A percentile compares a stretch with the other conserved stretches of the same genome.
Evolutionary conservation across 2,797 vertebrate genomes (phyloP).

Genomic region (Eurystomus glaucurus): DNA sequence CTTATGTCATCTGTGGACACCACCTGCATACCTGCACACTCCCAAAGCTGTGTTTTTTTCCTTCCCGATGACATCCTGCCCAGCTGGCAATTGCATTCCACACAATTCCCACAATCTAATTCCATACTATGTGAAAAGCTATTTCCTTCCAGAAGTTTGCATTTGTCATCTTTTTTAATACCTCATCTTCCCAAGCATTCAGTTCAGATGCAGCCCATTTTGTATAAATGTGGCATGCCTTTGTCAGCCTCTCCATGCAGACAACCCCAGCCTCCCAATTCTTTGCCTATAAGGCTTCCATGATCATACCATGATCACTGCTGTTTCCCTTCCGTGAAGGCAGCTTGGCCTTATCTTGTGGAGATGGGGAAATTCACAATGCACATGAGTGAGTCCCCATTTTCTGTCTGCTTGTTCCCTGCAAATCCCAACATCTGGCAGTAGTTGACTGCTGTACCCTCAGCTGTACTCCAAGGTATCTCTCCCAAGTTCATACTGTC

Average conservation of each 20-base stretch:
- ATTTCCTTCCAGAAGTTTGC: not conserved
- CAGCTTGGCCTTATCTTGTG: not conserved
- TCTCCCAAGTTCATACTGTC: not conserved
- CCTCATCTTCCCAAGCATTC: not conserved
- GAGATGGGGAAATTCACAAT: not conserved
- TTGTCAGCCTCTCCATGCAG: not conserved
- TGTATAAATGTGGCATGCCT: not conserved
- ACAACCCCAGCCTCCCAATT: not conserved
- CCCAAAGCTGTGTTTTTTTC: not conserved
- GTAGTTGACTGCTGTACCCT: not conserved
- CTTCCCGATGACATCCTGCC: not conserved
- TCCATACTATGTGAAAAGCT: not conserved
- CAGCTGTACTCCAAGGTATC: not conserved
- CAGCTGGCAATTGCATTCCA: not conserved
- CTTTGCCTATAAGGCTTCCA: not conserved
- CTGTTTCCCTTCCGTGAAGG: not conserved
- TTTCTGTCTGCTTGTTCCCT: not conserved
- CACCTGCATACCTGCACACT: not conserved
- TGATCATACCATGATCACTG: fast-evolving
- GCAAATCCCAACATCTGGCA: not conserved
- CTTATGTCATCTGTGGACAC: not conserved
- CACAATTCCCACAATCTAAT: not conserved
- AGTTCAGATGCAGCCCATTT: not conserved
- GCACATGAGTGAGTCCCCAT: not conserved
- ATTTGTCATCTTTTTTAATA: not conserved